Base-by-base conservation (phyloP, 2,888 invertebrate genomes). In the Apomyelois bistriatella region DNA sequence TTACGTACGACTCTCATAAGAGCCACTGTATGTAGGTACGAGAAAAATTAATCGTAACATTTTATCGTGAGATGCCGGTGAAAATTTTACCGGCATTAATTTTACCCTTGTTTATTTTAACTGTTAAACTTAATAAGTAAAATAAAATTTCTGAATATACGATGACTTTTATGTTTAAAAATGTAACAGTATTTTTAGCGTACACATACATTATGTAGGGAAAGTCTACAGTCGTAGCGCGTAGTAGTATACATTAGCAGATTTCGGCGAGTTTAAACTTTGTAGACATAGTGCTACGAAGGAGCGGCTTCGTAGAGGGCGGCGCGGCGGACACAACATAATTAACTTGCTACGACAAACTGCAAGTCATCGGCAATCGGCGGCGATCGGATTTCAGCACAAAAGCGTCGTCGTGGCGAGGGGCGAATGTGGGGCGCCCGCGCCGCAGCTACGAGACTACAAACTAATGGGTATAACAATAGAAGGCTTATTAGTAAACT, bases 291-390 rank as follows among this genome's bases (percentile, higher is more conserved):
- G 54, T 48, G 50, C 35, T 59, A 59, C 52, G 57, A 58, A 62
- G 57, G 37, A 52, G 48, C 40, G 49, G 48, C 48, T 53, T 46
- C 43, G 53, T 52, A 57, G 42, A 42, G 55, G 52, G 38, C 49
- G 50, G 58, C 38, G 53, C 57, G 48, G 68, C 71, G 71, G 73
- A 79, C 82, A 82, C 76, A 85, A 79, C 82, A 82, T 76, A 85
- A 87, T 87, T 85, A 85, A 82, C 81, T 80, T 68, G 71, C 70
- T 71, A 72, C 74, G 68, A 68, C 68, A 72, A 86, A 82, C 64
- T 78, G 86, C 85, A 82, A 88, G 88, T 89, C 89, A 88, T 73
- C 72, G 72, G 78, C 81, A 85, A 85, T 83, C 81, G 77, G 72
- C 74, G 74, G 70, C 70, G 74, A 74, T 82, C 76, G 74, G 82